These are phyloP conservation scores for Cremastinae sp. DNA, from an alignment of 2,888 invertebrate species.

Conservation along the genomic window DNA sequence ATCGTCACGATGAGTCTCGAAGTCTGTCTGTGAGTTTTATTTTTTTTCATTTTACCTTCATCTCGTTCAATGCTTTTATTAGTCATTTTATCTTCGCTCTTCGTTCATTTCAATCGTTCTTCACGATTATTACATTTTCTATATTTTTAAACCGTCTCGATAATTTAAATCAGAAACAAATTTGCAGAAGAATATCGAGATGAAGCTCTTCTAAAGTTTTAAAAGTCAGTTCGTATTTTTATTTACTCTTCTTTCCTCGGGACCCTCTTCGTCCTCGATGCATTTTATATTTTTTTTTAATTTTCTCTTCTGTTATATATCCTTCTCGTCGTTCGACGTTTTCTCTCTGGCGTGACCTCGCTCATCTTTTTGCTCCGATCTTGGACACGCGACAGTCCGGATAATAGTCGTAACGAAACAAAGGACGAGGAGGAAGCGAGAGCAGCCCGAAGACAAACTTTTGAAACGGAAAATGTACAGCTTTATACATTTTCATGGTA, in stretches of 20 bases:
- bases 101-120: conserved; percentile 43
- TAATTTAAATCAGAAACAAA: no score
- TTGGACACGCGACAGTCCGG: background rate
- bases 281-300: no score
- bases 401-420: background rate
- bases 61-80: conserved; percentile 12
- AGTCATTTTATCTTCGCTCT: conserved; percentile 32
- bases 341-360: conserved; percentile 8
- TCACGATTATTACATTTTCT: no score
- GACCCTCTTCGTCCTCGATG: conserved; percentile 1
- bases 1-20: conserved; percentile 57
- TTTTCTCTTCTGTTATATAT: conserved; percentile 3
- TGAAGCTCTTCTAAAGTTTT: no score
- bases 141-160: no score
- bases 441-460: no score
- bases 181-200: no score
- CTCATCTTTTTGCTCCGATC: background rate
- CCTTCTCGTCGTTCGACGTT: conserved; percentile 19
- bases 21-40: conserved; percentile 38
- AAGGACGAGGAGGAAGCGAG: no score
- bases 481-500: no score
- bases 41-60: conserved; percentile 1
- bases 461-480: no score
- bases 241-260: conserved; percentile 36
- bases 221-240: conserved; percentile 62